phyloP scores from a whole-genome alignment of 2,797 vertebrate genomes.

The Pseudochirops corinnae region DNA sequence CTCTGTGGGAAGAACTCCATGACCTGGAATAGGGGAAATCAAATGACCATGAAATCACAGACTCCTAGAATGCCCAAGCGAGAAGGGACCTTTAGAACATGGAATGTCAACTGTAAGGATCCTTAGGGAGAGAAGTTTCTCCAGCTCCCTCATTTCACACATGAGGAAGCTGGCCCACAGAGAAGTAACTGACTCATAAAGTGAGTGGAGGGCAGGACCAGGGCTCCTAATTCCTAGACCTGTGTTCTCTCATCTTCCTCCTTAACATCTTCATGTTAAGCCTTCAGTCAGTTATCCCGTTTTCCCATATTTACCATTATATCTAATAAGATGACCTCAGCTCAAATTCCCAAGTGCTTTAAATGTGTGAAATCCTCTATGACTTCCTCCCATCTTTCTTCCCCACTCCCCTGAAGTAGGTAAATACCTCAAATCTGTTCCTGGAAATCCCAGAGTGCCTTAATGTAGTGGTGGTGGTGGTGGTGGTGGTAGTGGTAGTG shows the following conservation, averaged over 20 bases:
- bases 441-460: not conserved
- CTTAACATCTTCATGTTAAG: not conserved
- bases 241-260: not conserved
- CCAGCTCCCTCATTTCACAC: not conserved
- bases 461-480: not conserved
- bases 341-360: constrained; percentile 1
- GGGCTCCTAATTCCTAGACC: not conserved
- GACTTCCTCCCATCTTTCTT: not conserved
- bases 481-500: no score
- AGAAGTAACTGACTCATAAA: not conserved
- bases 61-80: not conserved
- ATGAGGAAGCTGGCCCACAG: not conserved
- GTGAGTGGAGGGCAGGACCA: not conserved
- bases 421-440: not conserved
- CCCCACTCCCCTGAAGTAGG: not conserved
- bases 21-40: not conserved
- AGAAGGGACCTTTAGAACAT: not conserved
- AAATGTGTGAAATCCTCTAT: not conserved
- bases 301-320: not conserved
- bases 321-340: not conserved
- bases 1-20: not conserved
- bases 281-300: not conserved
- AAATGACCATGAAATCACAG: not conserved
- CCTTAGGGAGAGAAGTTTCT: not conserved
- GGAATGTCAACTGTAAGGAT: not conserved